Conservation (phyloP, 2,113 vertebrate genomes). For the Cromileptes altivelis region DNA sequence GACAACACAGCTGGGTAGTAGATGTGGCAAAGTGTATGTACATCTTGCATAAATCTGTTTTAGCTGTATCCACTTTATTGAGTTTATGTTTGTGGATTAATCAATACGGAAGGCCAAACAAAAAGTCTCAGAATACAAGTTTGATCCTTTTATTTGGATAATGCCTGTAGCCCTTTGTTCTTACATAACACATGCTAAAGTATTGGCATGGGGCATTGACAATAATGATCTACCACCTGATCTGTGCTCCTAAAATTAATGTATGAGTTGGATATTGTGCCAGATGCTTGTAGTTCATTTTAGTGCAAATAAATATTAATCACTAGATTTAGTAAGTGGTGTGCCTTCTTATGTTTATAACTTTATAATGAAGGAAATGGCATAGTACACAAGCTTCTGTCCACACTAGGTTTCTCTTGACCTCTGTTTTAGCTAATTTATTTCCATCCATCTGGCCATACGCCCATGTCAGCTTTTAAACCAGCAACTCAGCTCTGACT, state of each 20-base stretch:
- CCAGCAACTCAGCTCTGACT: conserved; percentile 51
- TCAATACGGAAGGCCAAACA: neutral
- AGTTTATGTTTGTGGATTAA: neutral
- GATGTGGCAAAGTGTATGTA: neutral
- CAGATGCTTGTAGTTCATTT: neutral
- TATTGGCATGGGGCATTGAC: neutral
- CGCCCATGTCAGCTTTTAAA: conserved; percentile 57
- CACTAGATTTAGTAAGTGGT: neutral
- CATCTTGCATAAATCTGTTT: neutral
- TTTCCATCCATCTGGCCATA: conserved; percentile 51
- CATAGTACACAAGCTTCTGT: neutral
- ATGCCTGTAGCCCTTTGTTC: neutral
- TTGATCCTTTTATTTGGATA: neutral
- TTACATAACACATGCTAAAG: neutral
- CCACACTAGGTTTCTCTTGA: conserved; percentile 19
- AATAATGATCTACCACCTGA: neutral
- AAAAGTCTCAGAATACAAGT: neutral
- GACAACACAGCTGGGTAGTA: neutral
- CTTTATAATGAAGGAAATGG: conserved; percentile 9
- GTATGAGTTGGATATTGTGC: neutral
- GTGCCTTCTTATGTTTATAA: neutral
- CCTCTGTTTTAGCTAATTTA: conserved; percentile 44
- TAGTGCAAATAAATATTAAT: neutral
- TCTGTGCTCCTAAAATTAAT: neutral
- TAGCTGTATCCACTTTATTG: neutral